A percentile compares a stretch with the other conserved stretches of the same genome.
phyloP scores from a whole-genome alignment of 2,888 invertebrate species.

The Drosophila barbarae region DNA sequence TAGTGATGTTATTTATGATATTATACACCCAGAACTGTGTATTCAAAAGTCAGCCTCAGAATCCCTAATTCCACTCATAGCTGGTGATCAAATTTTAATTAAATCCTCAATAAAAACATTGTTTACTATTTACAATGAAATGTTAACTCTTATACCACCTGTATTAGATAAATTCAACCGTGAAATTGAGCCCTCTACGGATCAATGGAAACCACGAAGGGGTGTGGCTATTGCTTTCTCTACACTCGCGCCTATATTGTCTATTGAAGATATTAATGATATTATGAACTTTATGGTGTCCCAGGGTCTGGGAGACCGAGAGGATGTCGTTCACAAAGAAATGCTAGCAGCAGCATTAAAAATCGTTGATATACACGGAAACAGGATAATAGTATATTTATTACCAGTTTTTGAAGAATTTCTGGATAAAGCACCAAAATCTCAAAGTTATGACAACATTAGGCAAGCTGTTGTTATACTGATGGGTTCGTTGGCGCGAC shows the following conservation, averaged over 20 bases:
- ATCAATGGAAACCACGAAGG: slow-evolving; percentile 93
- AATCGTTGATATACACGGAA: slow-evolving; percentile 95
- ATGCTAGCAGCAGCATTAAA: slow-evolving; percentile 97
- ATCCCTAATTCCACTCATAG: slow-evolving; percentile 87
- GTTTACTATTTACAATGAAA: slow-evolving; percentile 87
- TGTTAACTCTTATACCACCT: slow-evolving; percentile 90
- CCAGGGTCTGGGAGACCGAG: slow-evolving; percentile 91
- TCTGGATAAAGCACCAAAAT: slow-evolving; percentile 94
- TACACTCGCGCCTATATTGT: slow-evolving; percentile 85
- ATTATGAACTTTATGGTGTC: slow-evolving; percentile 93
- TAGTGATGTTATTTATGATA: slow-evolving; percentile 82
- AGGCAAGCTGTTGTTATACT: slow-evolving; percentile 97
- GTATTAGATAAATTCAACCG: slow-evolving; percentile 95
- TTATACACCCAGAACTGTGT: slow-evolving; percentile 89
- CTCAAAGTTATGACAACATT: slow-evolving; percentile 93
- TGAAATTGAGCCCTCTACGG: slow-evolving; percentile 89
- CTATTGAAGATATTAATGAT: slow-evolving; percentile 84
- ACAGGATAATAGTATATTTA: slow-evolving; percentile 87
- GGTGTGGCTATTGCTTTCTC: slow-evolving; percentile 92
- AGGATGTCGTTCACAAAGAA: slow-evolving; percentile 89
- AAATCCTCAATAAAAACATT: slow-evolving; percentile 83
- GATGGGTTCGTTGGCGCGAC: slow-evolving; percentile 98
- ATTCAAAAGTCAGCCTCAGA: slow-evolving; percentile 91
- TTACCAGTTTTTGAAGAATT: slow-evolving; percentile 96
- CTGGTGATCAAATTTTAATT: slow-evolving; percentile 81